Conservation (phyloP, 1,140 invertebrate genomes). For the Drosophila murphyi region DNA sequence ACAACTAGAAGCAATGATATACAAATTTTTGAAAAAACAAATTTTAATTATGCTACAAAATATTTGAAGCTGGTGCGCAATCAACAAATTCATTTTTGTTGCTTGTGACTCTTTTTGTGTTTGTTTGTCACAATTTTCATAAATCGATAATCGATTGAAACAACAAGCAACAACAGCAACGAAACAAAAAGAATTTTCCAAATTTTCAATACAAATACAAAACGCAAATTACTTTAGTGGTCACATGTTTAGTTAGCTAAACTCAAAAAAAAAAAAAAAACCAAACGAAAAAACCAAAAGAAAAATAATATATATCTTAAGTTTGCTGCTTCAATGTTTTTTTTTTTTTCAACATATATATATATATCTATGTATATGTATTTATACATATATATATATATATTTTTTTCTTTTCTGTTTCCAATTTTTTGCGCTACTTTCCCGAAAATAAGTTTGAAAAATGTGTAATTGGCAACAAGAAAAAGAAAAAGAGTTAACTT, state of each 20-base stretch:
- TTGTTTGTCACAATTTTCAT: slow-evolving; percentile 6
- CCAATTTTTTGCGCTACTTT: slow-evolving; percentile 8
- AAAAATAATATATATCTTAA: slow-evolving; percentile 26
- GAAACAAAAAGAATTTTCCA: slow-evolving; percentile 15
- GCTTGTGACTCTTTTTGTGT: slow-evolving; percentile 38
- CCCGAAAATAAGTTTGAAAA: neutral
- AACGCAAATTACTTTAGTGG: slow-evolving; percentile 55
- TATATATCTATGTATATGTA: slow-evolving; percentile 11
- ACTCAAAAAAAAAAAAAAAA: slow-evolving; percentile 48
- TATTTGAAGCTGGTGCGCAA: too few relatives aligned
- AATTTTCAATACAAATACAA: slow-evolving; percentile 20
- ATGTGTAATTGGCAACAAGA: neutral
- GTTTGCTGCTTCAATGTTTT: slow-evolving; percentile 32
- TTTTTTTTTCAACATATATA: slow-evolving; percentile 6
- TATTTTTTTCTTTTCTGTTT: neutral
- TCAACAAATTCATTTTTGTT: slow-evolving; percentile 23
- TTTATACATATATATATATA: slow-evolving; percentile 9
- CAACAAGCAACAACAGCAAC: slow-evolving; percentile 16
- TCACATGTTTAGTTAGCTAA: slow-evolving; percentile 80
- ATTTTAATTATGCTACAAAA: neutral
- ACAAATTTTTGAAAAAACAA: neutral
- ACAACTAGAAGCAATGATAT: slow-evolving; percentile 37
- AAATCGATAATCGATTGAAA: slow-evolving; percentile 1
- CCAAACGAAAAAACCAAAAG: slow-evolving; percentile 21
- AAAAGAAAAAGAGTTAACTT: neutral